Evolutionary conservation across 1,140 invertebrate genomes (phyloP).

Genomic region (Cyphomyrmex costatus): DNA sequence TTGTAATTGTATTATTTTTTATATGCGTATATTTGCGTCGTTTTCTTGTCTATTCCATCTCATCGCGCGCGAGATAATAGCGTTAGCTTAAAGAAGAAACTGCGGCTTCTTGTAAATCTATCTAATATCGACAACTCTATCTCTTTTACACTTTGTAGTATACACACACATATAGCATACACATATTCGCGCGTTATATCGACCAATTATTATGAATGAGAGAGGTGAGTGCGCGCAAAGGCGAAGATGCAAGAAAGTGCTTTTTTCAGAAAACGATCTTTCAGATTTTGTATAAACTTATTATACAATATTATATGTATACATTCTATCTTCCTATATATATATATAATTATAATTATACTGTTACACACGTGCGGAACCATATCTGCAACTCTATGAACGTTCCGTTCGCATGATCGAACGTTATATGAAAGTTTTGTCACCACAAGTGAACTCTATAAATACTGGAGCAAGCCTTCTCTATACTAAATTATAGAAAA

Average conservation of each 20-base stretch:
- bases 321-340: conserved; percentile 58
- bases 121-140: background rate
- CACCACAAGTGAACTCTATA: background rate
- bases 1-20: conserved; percentile 37
- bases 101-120: conserved; percentile 34
- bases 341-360: conserved; percentile 60
- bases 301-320: conserved; percentile 64
- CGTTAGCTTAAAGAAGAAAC: background rate
- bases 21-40: background rate
- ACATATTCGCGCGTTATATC: conserved; percentile 41
- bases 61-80: background rate
- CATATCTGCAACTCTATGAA: conserved; percentile 50
- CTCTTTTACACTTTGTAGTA: conserved; percentile 12
- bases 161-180: background rate
- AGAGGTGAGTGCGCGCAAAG: conserved; percentile 1
- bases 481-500: too few relatives aligned
- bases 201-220: conserved; percentile 52
- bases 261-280: conserved; percentile 56
- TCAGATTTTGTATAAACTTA: conserved; percentile 63
- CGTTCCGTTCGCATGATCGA: conserved; percentile 39
- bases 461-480: too few relatives aligned
- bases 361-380: conserved; percentile 52
- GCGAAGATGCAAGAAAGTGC: conserved; percentile 24
- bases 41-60: background rate
- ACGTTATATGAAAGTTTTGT: conserved; percentile 60